phyloP scores from a whole-genome alignment of 2,888 invertebrate genomes.

The Sericinus montela region DNA sequence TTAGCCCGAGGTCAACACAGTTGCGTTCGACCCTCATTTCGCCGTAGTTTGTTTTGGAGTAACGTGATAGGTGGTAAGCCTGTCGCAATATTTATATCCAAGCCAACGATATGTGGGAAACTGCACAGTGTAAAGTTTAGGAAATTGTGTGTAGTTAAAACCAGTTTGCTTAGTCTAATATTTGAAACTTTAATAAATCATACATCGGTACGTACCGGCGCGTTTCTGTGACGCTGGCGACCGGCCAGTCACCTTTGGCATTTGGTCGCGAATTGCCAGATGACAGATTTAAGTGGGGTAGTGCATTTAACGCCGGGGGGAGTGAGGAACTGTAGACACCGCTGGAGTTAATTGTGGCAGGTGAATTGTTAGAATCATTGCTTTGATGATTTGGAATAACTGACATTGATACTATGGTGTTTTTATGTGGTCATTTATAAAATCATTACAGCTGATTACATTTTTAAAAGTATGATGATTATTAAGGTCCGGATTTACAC shows the following conservation, averaged over 20 bases:
- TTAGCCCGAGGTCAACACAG: too few relatives aligned
- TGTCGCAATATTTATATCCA: too few relatives aligned
- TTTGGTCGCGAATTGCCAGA: conserved; percentile 32
- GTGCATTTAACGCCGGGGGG: conserved; percentile 11
- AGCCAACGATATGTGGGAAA: too few relatives aligned
- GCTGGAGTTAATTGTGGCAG: conserved; percentile 5
- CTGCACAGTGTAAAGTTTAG: background rate
- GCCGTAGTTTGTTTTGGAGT: too few relatives aligned
- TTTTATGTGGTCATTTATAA: background rate
- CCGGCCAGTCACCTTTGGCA: conserved; percentile 44
- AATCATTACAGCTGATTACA: background rate
- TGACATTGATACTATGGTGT: background rate
- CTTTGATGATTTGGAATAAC: background rate
- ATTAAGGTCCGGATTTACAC: too few relatives aligned
- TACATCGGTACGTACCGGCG: conserved; percentile 22
- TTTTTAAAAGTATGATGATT: too few relatives aligned
- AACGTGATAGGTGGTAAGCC: too few relatives aligned
- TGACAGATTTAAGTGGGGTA: conserved; percentile 38
- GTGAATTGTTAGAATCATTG: background rate
- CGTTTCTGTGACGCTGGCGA: conserved; percentile 29
- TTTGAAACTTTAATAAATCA: conserved; percentile 24
- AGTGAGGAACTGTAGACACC: background rate
- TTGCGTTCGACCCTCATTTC: too few relatives aligned
- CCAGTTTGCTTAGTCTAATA: background rate
- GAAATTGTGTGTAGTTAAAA: background rate